Base-by-base conservation (phyloP, 2,888 invertebrate genomes). In the Athalia circularis region DNA sequence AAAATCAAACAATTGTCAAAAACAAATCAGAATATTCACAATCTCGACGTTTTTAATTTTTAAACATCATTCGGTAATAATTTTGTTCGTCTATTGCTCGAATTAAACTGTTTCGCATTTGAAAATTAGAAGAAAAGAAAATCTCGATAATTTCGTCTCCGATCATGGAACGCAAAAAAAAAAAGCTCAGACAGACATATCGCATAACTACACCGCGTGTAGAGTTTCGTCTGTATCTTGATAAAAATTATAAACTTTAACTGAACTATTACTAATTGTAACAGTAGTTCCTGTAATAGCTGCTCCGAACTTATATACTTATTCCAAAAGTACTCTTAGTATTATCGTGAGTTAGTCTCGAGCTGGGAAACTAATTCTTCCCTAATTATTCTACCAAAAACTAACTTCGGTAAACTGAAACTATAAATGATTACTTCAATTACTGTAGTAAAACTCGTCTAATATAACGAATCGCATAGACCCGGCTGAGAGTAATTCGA, bases 321-420 rank as follows among this genome's bases (percentile, higher is more conserved):
- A 47, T 72, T 45, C n/a, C 64, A 68, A 50, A 29, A 50, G 68
- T 68, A 68, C 52, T n/a, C 29, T 29, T 2, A 29, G 29, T 29
- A 29, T 29, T 47, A 72, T 72, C 59, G 72, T 72, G 59, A 72
- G 57, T 72, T 72, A 72, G 59, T 72, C 72, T 72, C 57, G 52
- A 72, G 57, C 72, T 43, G 72, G 52, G 57, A 72, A 72, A 72
- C 72, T 72, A 59, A 59, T 72, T 72, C 72, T 72, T 72, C 72
- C 59, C 72, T 72, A 72, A 72, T 72, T 59, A 45, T 11, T 6
- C 57, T n/a, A 72, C 52, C 72, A 59, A 72, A 72, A 59, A 72
- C 59, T 72, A 59, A 72, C 29, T 72, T 72, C 47, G n/a, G 11
- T 47, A 59, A 59, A 72, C 72, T 72, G 43, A 72, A 72, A 15